These are phyloP conservation scores for Orycteropus afer DNA, from an alignment of 2,113 vertebrate species.

Conservation along the genomic window DNA sequence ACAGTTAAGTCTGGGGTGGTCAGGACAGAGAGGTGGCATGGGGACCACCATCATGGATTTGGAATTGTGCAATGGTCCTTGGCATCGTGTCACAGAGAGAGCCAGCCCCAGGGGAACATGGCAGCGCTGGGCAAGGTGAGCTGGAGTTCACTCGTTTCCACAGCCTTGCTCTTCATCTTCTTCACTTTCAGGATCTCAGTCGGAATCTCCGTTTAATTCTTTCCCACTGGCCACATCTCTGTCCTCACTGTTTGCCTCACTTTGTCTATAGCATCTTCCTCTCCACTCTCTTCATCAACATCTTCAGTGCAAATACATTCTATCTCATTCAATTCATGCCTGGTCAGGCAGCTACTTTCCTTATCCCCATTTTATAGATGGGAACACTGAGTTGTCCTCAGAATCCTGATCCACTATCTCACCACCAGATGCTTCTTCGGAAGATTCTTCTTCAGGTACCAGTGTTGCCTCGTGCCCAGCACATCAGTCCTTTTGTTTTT, in stretches of 20 bases:
- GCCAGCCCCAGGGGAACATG: conserved; percentile 68
- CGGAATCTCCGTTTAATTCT: conserved; percentile 95
- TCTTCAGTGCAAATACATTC: conserved; percentile 68
- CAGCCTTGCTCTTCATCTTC: conserved; percentile 90
- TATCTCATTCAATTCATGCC: no score
- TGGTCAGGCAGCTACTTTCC: no score
- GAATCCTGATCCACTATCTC: conserved; percentile 88
- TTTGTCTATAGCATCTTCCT: conserved; percentile 70
- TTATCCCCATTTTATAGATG: conserved; percentile 91
- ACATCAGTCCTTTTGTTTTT: no score
- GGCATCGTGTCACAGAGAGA: conserved; percentile 67
- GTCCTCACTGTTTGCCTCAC: conserved; percentile 84
- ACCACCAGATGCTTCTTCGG: conserved; percentile 87
- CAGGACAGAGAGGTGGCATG: conserved; percentile 80
- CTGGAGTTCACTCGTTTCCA: conserved; percentile 39
- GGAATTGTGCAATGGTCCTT: conserved; percentile 73
- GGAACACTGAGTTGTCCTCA: conserved; percentile 86
- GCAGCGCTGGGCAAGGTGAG: conserved; percentile 71
- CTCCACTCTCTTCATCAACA: conserved; percentile 85
- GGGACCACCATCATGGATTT: conserved; percentile 77
- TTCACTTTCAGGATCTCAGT: conserved; percentile 95
- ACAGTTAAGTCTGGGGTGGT: conserved; percentile 79
- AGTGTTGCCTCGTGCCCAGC: no score
- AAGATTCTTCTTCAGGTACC: conserved; percentile 86
- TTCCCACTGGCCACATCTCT: conserved; percentile 89